Evolutionary conservation across 2,888 invertebrate species (phyloP).

Genomic region (Tridacna crocea): DNA sequence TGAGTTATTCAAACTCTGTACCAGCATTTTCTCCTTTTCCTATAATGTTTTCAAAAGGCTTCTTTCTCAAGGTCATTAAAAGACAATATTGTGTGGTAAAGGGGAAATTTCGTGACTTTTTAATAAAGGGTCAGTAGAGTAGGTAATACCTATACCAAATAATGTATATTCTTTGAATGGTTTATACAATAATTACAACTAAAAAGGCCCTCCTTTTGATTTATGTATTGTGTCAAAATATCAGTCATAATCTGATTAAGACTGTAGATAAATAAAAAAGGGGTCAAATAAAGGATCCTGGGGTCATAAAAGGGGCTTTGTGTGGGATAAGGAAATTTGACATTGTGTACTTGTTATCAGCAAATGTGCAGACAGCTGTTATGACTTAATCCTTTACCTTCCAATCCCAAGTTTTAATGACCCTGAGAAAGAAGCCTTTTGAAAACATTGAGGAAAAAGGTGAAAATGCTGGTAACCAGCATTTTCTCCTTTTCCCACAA

Average conservation of each 20-base stretch:
- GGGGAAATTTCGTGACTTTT: no score
- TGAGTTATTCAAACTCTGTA: not conserved
- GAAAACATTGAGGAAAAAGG: no score
- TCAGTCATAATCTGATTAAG: slow-evolving; percentile 16
- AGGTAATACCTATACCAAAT: no score
- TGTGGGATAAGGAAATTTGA: not conserved
- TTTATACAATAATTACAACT: no score
- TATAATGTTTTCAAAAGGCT: not conserved
- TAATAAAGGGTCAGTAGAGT: no score
- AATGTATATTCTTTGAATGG: no score
- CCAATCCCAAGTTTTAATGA: no score
- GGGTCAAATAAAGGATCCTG: not conserved
- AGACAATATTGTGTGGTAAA: no score
- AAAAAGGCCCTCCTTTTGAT: not conserved
- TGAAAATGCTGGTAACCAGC: not conserved
- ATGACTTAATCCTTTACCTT: not conserved
- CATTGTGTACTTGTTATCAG: not conserved
- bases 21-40: not conserved
- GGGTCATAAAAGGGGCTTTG: not conserved
- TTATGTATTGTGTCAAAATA: slow-evolving; percentile 11
- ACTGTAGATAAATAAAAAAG: not conserved
- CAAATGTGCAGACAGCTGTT: not conserved
- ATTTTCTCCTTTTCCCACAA: not conserved
- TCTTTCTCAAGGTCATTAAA: not conserved
- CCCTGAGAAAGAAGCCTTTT: no score